Evolutionary conservation across 2,797 vertebrate species (phyloP), one percentile per base, ranked within the genome.

Genomic region (Microctenopoma lineatum): DNA sequence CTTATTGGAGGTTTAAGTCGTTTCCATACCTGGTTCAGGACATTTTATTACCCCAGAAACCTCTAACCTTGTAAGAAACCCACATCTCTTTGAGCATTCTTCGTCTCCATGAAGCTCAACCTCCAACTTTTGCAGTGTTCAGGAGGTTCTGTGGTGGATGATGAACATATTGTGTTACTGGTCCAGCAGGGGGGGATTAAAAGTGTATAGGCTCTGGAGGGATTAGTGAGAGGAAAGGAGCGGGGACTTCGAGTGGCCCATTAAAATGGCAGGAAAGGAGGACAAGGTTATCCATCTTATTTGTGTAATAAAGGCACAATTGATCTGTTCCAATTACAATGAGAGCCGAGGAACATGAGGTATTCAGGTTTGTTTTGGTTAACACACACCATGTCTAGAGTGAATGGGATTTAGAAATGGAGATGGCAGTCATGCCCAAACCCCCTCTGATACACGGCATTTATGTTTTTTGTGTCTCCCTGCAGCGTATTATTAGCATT

Each of bases 321-420:
- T 91, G 89, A 92, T 92, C 90, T 70, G 70, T 81, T 89, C 84
- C 89, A 87, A 85, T 88, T 89, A 88, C 80, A 86, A 80, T 53
- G 75, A 65, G 74, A 76, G 66, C 60, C 61, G 38, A 11, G 60
- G 82, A 88, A 84, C 77, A 83, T 68, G 71, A 87, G 82, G 79
- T 72, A 55, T 77, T 73, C 73, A 56, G 80, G 82, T 84, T 87
- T 88, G 81, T 83, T 84, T 84, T 82, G 77, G 88, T 80, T 87
- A 86, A 59, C 66, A 47, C 62, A 5, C 55, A 27, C 50, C 13
- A 5, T 13, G 27, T 80, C 73, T 61, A 4, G n/a, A 41, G 67
- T 66, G 68, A 71, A 74, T 42, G 54, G 50, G 75, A 83, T 85
- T 79, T 70, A 80, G 64, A 48, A 5, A 21, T 38, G 46, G 64